Evolutionary conservation across 2,797 vertebrate genomes (phyloP).

Genomic region (Macroramphosus scolopax): DNA sequence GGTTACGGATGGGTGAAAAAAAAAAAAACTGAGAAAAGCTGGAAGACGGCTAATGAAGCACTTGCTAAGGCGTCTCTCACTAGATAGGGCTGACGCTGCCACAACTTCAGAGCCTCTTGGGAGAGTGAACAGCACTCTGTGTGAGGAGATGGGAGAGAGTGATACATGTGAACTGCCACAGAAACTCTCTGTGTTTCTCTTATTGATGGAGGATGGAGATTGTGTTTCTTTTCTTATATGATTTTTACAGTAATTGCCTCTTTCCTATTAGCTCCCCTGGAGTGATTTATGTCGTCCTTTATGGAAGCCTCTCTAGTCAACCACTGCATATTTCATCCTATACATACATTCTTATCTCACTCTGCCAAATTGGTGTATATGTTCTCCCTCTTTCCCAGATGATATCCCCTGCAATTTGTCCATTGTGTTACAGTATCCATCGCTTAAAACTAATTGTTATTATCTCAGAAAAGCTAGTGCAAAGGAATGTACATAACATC

Average conservation of each 20-base stretch:
- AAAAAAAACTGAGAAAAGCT: constrained; percentile 32
- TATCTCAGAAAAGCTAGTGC: background rate
- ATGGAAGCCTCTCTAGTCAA: too few relatives aligned
- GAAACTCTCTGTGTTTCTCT: constrained; percentile 23
- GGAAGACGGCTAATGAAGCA: constrained; percentile 46
- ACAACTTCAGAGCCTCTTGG: constrained; percentile 32
- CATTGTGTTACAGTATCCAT: too few relatives aligned
- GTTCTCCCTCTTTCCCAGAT: too few relatives aligned
- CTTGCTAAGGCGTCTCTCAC: constrained; percentile 39
- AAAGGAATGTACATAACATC: constrained; percentile 8
- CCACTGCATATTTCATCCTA: too few relatives aligned
- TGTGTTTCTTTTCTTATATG: constrained; percentile 15
- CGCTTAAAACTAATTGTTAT: too few relatives aligned
- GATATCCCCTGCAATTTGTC: too few relatives aligned
- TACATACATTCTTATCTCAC: too few relatives aligned
- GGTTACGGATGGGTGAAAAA: constrained; percentile 33
- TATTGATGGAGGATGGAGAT: constrained; percentile 38
- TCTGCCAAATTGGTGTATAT: too few relatives aligned
- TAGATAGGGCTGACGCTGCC: constrained; percentile 35
- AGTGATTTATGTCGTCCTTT: constrained; percentile 46
- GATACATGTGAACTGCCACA: constrained; percentile 27
- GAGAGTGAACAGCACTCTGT: constrained; percentile 39
- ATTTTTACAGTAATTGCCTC: constrained; percentile 40
- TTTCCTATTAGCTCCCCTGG: constrained; percentile 19
- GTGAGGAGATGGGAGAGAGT: constrained; percentile 29